These are phyloP conservation scores for Hetaerina americana DNA, from an alignment of 1,140 invertebrate genomes.

Conservation along the genomic window DNA sequence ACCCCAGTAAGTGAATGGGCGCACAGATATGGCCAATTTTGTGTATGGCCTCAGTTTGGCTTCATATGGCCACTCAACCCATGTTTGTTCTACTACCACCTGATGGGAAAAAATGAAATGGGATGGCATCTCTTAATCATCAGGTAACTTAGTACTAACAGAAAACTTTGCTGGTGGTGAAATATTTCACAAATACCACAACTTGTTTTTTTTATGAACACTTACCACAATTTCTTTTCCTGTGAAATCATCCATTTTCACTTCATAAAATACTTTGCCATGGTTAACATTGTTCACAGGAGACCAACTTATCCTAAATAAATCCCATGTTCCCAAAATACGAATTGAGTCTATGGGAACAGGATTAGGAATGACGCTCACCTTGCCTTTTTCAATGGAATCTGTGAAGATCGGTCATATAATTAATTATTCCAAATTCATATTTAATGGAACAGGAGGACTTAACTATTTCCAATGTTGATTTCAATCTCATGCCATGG, in stretches of 20 bases:
- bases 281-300: slow-evolving; percentile 59
- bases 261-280: slow-evolving; percentile 69
- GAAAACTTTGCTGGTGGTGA: too few species aligned
- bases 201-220: too few species aligned
- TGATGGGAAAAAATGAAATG: background rate
- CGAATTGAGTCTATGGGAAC: slow-evolving; percentile 46
- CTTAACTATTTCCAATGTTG: background rate
- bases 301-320: slow-evolving; percentile 69
- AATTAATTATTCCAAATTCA: too few species aligned
- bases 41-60: slow-evolving; percentile 32
- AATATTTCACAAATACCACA: too few species aligned
- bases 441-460: too few species aligned
- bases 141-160: too few species aligned
- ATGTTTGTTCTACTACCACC: background rate
- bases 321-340: slow-evolving; percentile 53
- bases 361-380: slow-evolving; percentile 51
- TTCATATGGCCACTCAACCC: background rate
- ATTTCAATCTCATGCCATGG: slow-evolving; percentile 4
- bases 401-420: too few species aligned
- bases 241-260: slow-evolving; percentile 43
- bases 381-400: slow-evolving; percentile 22
- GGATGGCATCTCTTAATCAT: too few species aligned
- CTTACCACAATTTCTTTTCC: slow-evolving; percentile 23
- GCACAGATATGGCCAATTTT: slow-evolving; percentile 50
- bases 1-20: slow-evolving; percentile 74